A percentile compares a stretch with the other conserved stretches of the same genome.
Conservation (phyloP, 2,113 vertebrate species). For the Eudyptes chrysolophus region DNA sequence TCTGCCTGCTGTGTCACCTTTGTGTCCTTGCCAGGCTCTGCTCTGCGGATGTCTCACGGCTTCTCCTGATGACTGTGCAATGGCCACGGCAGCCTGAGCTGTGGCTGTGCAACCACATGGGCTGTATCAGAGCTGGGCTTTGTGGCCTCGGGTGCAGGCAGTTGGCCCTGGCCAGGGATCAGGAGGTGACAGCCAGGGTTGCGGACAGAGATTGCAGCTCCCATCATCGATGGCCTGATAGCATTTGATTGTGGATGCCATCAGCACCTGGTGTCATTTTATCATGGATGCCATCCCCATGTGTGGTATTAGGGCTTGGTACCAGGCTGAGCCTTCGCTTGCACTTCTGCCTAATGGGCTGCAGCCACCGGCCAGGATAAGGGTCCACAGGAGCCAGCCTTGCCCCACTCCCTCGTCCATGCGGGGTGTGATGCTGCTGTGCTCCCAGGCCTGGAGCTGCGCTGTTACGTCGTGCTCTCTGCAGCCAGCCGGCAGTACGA, state of each 20-base stretch:
- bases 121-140: neutral
- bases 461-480: accelerated
- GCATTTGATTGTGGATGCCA: neutral
- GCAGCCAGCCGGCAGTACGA: accelerated
- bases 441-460: neutral
- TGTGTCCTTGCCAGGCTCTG: neutral
- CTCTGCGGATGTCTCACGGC: neutral
- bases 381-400: neutral
- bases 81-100: neutral
- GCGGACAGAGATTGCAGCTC: neutral
- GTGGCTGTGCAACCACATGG: neutral
- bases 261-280: neutral
- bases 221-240: too few species aligned
- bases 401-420: accelerated
- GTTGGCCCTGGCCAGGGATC: neutral
- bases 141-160: accelerated
- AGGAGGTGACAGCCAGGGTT: neutral
- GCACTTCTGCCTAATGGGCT: neutral
- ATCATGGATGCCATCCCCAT: neutral
- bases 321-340: neutral
- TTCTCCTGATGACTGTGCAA: neutral
- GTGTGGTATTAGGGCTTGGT: neutral
- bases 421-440: neutral
- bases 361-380: accelerated
- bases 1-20: neutral